Evolutionary conservation across 2,797 vertebrate genomes (phyloP), one percentile per base, ranked within the genome.

Genomic region (Coilia nasus): DNA sequence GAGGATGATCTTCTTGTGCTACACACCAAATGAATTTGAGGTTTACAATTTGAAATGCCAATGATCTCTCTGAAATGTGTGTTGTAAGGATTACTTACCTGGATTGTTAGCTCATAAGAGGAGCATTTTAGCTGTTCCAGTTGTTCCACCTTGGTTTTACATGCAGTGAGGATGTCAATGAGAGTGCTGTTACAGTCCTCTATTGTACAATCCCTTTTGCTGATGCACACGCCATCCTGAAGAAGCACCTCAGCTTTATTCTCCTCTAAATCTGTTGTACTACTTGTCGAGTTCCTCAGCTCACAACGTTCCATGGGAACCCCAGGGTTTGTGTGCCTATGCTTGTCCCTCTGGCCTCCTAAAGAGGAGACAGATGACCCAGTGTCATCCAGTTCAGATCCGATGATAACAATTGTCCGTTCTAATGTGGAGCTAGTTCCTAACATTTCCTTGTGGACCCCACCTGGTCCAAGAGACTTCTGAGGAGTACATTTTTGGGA

Each of bases 121-220:
- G 89, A 88, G 3, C 82, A 84, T 84, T 88, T 88, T 25, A 92
- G 85, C 57, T 88, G 87, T 80, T 93, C 91, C 60, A 91, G 85
- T 80, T 93, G 92, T 59, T 92, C 89, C 71, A 91, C 90, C 84
- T 91, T 91, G 44, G 71, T 47, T 62, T 91, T 90, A 84, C 91
- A 92, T n/a, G 91, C 87, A 9, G 90, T 88, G 15, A 92, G 89
- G 46, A 91, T 83, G 21, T 88, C 83, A 50, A 89, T 88, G 54
- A 92, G 83, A 71, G 84, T 87, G 47, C 83, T 87, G 25, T 84
- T 84, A 46, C 46, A 78, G 21, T 64, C 78, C 25, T 67, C 81
- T 19, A 46, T 31, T 21, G 83, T n/a, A 85, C 46, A 60, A 44
- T 85, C 81, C 60, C 62, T 64, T 44, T 64, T 75, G 15, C 1